phyloP scores from a whole-genome alignment of 2,113 vertebrate genomes.

The Oryzias melastigma region DNA sequence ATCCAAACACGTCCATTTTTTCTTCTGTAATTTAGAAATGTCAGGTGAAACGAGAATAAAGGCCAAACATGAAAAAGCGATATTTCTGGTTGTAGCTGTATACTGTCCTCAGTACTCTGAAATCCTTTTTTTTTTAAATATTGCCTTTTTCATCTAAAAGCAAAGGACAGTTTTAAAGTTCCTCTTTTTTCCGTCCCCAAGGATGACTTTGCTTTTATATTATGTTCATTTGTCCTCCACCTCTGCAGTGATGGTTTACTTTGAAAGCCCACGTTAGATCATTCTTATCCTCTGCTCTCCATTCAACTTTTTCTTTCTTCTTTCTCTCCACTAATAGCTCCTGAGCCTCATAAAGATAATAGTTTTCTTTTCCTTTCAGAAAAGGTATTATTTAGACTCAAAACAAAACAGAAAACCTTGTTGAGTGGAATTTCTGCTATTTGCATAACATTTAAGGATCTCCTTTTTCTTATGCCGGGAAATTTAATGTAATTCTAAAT shows the following conservation, averaged over 20 bases:
- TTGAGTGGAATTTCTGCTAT: constrained; percentile 1
- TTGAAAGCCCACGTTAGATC: constrained; percentile 32
- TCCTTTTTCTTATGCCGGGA: too few relatives aligned
- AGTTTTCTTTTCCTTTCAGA: background rate
- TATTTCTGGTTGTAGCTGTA: too few relatives aligned
- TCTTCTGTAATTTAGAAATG: too few relatives aligned
- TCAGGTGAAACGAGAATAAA: too few relatives aligned
- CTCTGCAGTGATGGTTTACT: constrained; percentile 26
- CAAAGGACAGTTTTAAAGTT: constrained; percentile 3
- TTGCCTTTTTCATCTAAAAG: background rate
- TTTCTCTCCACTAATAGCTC: constrained; percentile 18
- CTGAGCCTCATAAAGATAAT: constrained; percentile 19
- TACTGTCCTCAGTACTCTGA: too few relatives aligned
- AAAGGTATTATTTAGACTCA: background rate
- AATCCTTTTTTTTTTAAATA: too few relatives aligned
- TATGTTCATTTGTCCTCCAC: constrained; percentile 13
- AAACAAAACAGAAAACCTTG: background rate
- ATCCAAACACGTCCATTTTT: too few relatives aligned
- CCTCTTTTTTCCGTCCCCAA: constrained; percentile 26
- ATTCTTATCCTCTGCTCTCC: constrained; percentile 27
- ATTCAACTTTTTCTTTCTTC: constrained; percentile 24
- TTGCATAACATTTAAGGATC: too few relatives aligned
- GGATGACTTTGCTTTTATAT: constrained; percentile 29
- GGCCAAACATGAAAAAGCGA: too few relatives aligned
- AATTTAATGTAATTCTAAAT: too few relatives aligned